Evolutionary conservation across 2,888 invertebrate genomes (phyloP).

Genomic region (Lymantria monacha): DNA sequence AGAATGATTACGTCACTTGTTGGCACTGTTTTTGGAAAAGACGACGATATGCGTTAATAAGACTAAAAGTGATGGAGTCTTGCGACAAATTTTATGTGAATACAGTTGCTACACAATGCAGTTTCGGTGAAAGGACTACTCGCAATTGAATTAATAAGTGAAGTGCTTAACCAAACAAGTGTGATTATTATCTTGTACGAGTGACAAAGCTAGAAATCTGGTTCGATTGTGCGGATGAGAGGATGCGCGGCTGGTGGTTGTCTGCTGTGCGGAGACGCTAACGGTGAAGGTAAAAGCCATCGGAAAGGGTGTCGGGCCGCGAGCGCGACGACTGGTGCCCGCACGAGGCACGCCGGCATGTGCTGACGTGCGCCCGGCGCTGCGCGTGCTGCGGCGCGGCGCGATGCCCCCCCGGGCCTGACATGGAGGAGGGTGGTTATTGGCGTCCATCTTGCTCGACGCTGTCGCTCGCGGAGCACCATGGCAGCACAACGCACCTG

Average conservation of each 20-base stretch:
- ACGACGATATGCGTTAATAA: constrained; percentile 31
- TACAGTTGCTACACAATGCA: constrained; percentile 26
- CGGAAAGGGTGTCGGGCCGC: constrained; percentile 80
- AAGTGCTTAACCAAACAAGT: constrained; percentile 25
- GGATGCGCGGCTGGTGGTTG: constrained; percentile 66
- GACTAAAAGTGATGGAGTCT: constrained; percentile 57
- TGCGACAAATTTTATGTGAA: constrained; percentile 36
- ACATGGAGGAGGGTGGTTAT: constrained; percentile 78
- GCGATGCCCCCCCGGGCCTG: constrained; percentile 75
- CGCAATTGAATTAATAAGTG: constrained; percentile 24
- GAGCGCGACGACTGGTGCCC: constrained; percentile 80
- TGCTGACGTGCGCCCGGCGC: constrained; percentile 79
- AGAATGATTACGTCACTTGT: background rate
- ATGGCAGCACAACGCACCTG: constrained; percentile 72
- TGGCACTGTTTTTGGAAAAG: constrained; percentile 45
- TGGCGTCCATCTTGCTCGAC: constrained; percentile 79
- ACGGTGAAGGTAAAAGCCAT: constrained; percentile 51
- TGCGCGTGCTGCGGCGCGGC: constrained; percentile 80
- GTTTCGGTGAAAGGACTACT: constrained; percentile 39
- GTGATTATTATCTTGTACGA: constrained; percentile 27
- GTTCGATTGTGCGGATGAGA: constrained; percentile 58
- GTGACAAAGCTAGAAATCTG: constrained; percentile 26
- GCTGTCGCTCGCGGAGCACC: constrained; percentile 76
- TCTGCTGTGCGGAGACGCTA: constrained; percentile 69
- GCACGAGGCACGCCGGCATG: constrained; percentile 80